A percentile compares a stretch with the other conserved stretches of the same genome.
Evolutionary conservation across 2,888 invertebrate species (phyloP).

Genomic region (Maniola hyperantus): DNA sequence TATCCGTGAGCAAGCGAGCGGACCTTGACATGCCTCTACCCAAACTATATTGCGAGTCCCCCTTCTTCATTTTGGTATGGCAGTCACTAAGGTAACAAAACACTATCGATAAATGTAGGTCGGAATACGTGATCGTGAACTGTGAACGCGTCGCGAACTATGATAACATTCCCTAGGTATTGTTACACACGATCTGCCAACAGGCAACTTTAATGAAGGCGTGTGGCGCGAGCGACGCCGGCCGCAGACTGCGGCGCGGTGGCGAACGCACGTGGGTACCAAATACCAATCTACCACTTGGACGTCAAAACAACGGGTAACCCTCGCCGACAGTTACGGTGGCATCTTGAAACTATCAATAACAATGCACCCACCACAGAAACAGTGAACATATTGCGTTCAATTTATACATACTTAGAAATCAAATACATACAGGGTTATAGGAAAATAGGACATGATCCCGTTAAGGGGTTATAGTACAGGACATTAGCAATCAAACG

Average conservation of each 20-base stretch:
- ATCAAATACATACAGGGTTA: too few relatives aligned
- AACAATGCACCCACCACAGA: conserved; percentile 1
- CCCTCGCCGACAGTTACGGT: conserved; percentile 16
- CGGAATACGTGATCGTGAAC: conserved; percentile 39
- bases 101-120: conserved; percentile 44
- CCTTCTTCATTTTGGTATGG: conserved; percentile 61
- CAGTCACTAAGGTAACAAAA: conserved; percentile 48
- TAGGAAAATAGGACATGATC: too few relatives aligned
- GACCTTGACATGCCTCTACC: conserved; percentile 59
- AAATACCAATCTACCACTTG: too few relatives aligned
- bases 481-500: too few relatives aligned
- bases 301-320: conserved; percentile 41
- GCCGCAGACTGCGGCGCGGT: conserved; percentile 63
- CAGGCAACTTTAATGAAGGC: conserved; percentile 31
- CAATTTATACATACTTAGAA: not conserved
- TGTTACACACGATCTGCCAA: conserved; percentile 40
- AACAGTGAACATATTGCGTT: not conserved
- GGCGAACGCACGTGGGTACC: conserved; percentile 65
- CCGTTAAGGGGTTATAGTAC: too few relatives aligned
- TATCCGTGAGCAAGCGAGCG: conserved; percentile 66
- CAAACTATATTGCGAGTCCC: conserved; percentile 60
- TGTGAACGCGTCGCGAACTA: conserved; percentile 43
- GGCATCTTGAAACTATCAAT: conserved; percentile 16
- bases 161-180: conserved; percentile 61
- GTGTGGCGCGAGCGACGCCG: conserved; percentile 53